A percentile compares a stretch with the other conserved stretches of the same genome.
phyloP scores from a whole-genome alignment of 2,888 invertebrate genomes.

The Germaria angustata region DNA sequence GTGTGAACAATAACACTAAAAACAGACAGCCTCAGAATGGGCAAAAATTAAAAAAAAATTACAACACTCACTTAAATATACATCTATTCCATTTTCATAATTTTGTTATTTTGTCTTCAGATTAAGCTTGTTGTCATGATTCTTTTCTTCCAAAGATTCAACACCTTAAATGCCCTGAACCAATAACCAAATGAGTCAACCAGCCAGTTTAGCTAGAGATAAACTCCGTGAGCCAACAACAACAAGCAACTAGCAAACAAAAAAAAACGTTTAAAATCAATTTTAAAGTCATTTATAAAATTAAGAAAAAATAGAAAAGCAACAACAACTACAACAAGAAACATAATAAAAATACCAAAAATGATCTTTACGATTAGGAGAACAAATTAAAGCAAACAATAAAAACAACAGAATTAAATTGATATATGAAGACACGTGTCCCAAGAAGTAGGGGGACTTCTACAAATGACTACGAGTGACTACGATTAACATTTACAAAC shows the following conservation, averaged over 20 bases:
- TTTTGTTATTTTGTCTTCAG: no score
- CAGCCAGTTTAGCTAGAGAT: slow-evolving; percentile 7
- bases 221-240: slow-evolving; percentile 6
- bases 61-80: no score
- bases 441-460: slow-evolving; percentile 31
- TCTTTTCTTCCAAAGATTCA: no score
- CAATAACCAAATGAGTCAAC: slow-evolving; percentile 10
- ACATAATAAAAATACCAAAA: slow-evolving; percentile 65
- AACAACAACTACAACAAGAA: slow-evolving; percentile 21
- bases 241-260: neutral
- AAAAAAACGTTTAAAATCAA: slow-evolving; percentile 64
- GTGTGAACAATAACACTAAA: no score
- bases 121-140: no score
- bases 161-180: neutral
- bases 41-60: no score
- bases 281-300: slow-evolving; percentile 67
- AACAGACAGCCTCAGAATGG: no score
- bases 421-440: slow-evolving; percentile 60
- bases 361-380: slow-evolving; percentile 63
- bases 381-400: slow-evolving; percentile 62
- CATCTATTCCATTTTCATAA: no score
- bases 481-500: slow-evolving; percentile 33
- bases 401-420: slow-evolving; percentile 33
- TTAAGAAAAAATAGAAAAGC: slow-evolving; percentile 38
- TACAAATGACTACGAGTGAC: slow-evolving; percentile 19